Percentiles rank a stretch among this genome's conserved stretches.
phyloP scores from a whole-genome alignment of 53 echinoderm and acorn worm genomes.

The Holothuria scabra region DNA sequence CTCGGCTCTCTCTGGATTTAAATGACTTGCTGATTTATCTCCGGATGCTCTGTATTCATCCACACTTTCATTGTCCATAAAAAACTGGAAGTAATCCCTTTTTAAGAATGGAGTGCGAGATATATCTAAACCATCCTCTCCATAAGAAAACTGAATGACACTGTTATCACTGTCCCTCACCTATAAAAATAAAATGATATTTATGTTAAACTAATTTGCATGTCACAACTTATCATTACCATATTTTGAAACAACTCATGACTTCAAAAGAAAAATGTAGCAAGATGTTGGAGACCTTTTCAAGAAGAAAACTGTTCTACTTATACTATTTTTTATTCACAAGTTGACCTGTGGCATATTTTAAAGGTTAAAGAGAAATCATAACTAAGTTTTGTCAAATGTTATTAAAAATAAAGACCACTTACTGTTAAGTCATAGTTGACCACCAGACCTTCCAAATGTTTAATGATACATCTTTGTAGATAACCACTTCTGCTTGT shows the following conservation, averaged over 20 bases:
- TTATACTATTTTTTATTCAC: too few relatives aligned
- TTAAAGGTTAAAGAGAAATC: too few relatives aligned
- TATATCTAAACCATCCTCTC: slow-evolving; percentile 93
- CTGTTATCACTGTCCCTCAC: slow-evolving; percentile 93
- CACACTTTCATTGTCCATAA: slow-evolving; percentile 72
- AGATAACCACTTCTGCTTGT: slow-evolving; percentile 97
- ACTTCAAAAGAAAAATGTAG: too few relatives aligned
- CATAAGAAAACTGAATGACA: slow-evolving; percentile 91
- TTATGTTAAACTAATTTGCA: neutral
- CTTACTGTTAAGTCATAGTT: slow-evolving; percentile 97
- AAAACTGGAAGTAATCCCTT: slow-evolving; percentile 71
- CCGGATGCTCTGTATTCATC: neutral
- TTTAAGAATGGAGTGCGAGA: slow-evolving; percentile 89
- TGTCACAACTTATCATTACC: too few relatives aligned
- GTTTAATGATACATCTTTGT: slow-evolving; percentile 95
- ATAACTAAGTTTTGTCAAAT: too few relatives aligned
- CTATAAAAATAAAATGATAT: slow-evolving; percentile 31
- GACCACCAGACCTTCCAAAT: slow-evolving; percentile 88
- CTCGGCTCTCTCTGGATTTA: slow-evolving; percentile 57
- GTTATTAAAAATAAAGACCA: too few relatives aligned
- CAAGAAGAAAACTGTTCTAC: too few relatives aligned
- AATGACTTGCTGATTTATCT: neutral
- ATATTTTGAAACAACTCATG: too few relatives aligned
- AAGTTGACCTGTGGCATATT: too few relatives aligned
- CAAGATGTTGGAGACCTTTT: too few relatives aligned